Percentiles rank a stretch among this genome's conserved stretches.
These are phyloP conservation scores for Rostratula benghalensis DNA, from an alignment of 2,113 vertebrate genomes.

Conservation along the genomic window DNA sequence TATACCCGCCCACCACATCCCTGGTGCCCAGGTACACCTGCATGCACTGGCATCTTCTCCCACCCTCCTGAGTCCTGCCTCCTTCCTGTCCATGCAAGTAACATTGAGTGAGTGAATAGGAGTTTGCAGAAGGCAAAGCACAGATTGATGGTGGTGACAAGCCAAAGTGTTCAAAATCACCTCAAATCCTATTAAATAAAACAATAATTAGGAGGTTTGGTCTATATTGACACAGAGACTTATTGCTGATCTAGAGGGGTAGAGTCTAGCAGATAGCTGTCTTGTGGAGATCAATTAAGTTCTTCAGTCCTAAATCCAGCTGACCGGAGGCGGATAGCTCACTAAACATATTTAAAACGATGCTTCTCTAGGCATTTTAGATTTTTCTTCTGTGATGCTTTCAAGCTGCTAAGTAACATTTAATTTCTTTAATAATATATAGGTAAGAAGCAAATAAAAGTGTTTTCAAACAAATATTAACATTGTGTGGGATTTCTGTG, in stretches of 20 bases:
- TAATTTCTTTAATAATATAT: not conserved
- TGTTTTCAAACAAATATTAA: not conserved
- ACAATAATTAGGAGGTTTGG: not conserved
- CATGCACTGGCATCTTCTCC: not conserved
- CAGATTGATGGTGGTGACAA: not conserved
- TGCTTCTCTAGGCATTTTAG: not conserved
- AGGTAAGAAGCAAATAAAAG: not conserved
- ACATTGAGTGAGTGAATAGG: not conserved
- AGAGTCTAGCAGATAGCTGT: not conserved
- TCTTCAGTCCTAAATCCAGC: not conserved
- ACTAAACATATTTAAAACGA: not conserved
- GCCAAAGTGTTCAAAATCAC: not conserved
- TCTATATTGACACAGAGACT: not conserved
- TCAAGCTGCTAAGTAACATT: not conserved
- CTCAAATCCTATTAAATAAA: not conserved
- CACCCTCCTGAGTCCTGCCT: not conserved
- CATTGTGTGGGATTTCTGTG: not conserved
- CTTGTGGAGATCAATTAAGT: not conserved
- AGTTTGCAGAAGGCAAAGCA: not conserved
- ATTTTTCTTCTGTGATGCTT: not conserved
- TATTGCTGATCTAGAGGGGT: not conserved
- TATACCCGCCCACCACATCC: no score
- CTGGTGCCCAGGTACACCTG: not conserved
- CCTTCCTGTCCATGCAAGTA: not conserved
- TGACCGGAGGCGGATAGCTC: not conserved